These are phyloP conservation scores for Pollimyrus isidori DNA, from an alignment of 2,113 vertebrate genomes.

Conservation along the genomic window DNA sequence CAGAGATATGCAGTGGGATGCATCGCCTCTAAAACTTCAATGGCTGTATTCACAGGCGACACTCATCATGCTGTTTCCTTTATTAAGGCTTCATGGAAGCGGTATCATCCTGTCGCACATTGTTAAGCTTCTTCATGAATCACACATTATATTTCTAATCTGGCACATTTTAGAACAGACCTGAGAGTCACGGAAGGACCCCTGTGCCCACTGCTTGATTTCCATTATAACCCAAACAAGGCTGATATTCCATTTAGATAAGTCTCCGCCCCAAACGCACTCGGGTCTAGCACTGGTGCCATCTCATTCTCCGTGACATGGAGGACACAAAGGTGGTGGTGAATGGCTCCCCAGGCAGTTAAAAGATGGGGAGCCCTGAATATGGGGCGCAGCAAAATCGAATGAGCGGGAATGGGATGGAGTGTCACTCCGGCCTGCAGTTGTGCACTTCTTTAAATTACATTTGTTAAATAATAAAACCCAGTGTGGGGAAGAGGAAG, in stretches of 20 bases:
- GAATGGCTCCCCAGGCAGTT: conserved; percentile 47
- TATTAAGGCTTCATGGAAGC: conserved; percentile 44
- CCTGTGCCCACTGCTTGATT: conserved; percentile 50
- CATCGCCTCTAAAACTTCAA: conserved; percentile 35
- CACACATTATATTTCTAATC: conserved; percentile 52
- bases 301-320: conserved; percentile 59
- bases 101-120: conserved; percentile 46
- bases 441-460: conserved; percentile 40
- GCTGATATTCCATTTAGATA: conserved; percentile 76
- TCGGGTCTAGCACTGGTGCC: conserved; percentile 47
- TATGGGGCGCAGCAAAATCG: conserved; percentile 53
- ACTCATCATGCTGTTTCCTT: conserved; percentile 44
- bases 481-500: conserved; percentile 31
- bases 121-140: conserved; percentile 53
- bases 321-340: conserved; percentile 50
- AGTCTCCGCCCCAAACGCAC: conserved; percentile 50
- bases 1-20: conserved; percentile 24
- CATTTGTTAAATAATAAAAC: conserved; percentile 49
- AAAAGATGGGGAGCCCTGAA: conserved; percentile 59
- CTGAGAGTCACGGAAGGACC: conserved; percentile 53
- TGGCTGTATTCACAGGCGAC: conserved; percentile 42
- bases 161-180: conserved; percentile 58
- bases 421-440: conserved; percentile 35
- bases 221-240: conserved; percentile 63
- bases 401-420: conserved; percentile 39